Base-by-base conservation (phyloP, 2,113 vertebrate genomes). In the Platysteira castanea region DNA sequence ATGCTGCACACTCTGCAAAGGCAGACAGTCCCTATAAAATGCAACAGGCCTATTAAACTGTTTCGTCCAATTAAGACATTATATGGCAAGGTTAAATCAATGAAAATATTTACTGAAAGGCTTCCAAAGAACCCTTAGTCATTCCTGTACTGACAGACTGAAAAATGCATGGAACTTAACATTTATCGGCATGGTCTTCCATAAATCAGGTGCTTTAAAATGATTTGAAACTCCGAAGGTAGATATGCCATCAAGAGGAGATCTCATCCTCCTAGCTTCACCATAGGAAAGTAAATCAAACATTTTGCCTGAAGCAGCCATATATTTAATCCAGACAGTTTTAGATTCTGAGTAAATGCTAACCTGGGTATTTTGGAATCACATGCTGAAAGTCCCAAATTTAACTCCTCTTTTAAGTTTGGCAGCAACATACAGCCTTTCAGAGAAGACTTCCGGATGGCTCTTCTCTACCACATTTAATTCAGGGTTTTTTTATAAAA, bases 291-390 rank as follows among this genome's bases (percentile, higher is more conserved):
- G 31, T 16, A 73, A 75, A 89, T 7, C 16, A 56, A 82, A 67
- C 9, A n/a, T 49, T 88, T 56, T 74, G 33, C 24, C 71, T 74
- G 14, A 50, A 53, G 19, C 6, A 80, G 27, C 12, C 35, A 57
- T 11, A 87, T 15, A 49, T 59, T 78, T 89, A 78, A 78, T 75
- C 84, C 65, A 39, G 26, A 86, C 28, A 74, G 76, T 63, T 90
- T 84, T 71, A 63, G 41, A 67, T n/a, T 83, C 50, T 42, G 80
- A 92, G 67, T 95, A 96, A 94, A 84, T 47, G 96, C 73, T 90
- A 87, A 97, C 41, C 71, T 76, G 39, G 13, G 9, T 82, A 89
- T 80, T 94, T 41, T 33, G 37, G 57, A 95, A 82, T 57, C 20
- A 37, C 20, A 46, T 6, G 7, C 47, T 78, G 14, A 37, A 71